Base-by-base conservation (phyloP, 2,888 invertebrate genomes). In the Drosophila cracens region DNA sequence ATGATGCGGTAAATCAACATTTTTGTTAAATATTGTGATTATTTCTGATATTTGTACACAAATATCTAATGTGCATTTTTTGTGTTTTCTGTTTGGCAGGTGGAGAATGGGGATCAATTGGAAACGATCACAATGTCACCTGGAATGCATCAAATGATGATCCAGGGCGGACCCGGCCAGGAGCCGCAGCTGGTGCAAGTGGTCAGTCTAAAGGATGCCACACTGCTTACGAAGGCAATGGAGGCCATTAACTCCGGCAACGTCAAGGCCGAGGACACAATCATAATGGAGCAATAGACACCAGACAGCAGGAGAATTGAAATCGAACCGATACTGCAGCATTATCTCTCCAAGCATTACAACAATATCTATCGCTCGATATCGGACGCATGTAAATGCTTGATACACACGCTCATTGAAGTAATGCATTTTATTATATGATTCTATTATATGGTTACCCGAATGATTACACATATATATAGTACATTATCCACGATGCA, bases 191-290 rank as follows among this genome's bases (percentile, higher is more conserved):
- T 95, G 74, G 94, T 97, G 90, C 97, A 97, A 93, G 97, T 97
- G 87, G 95, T 97, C 90, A 97, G 96, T 70, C 94, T 97, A 76
- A 97, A 97, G 94, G 97, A 97, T 93, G 97, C 97, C 78, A 96
- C 96, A 73, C 96, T 95, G 73, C 94, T 97, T 82, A 96, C 96
- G 85, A 97, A 97, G 93, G 96, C 96, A 64, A 96, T 97, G 96
- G 96, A 95, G 89, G 94, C 94, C 68, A 94, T 95, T 76, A 94
- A 95, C 29, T 90, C 90, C 40, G 92, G 92, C 84, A 96, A 96
- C 91, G 95, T 96, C 74, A 96, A 96, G 94, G 94, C 95, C 61
- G 96, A 96, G 92, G 96, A 96, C 70, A 95, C 95, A 70, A 92
- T 92, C 52, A 89, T 93, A 71, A 93, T 93, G 92, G 93, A 93